phyloP scores from a whole-genome alignment of 1,140 invertebrate species.

The Marisa cornuarietis region DNA sequence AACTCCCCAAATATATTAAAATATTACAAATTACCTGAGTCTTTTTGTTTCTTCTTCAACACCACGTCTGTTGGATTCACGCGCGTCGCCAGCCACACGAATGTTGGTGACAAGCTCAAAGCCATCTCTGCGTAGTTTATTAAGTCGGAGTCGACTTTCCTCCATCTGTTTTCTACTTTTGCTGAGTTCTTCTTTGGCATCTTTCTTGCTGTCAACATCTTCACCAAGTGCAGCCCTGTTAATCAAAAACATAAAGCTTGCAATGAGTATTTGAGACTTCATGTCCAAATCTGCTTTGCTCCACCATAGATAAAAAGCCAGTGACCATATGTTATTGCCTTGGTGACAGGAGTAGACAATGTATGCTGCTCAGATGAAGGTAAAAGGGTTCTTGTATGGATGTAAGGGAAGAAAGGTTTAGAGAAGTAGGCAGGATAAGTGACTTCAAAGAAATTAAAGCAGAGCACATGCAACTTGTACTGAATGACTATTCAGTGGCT shows the following conservation, averaged over 20 bases:
- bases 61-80: slow-evolving; percentile 58
- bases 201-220: slow-evolving; percentile 57
- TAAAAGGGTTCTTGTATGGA: too few relatives aligned
- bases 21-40: slow-evolving; percentile 40
- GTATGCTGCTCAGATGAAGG: too few relatives aligned
- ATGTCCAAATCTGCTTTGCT: too few relatives aligned
- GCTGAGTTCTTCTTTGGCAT: slow-evolving; percentile 62
- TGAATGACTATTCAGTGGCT: too few relatives aligned
- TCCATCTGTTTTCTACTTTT: slow-evolving; percentile 65
- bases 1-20: background rate
- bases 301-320: background rate
- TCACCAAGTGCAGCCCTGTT: slow-evolving; percentile 59
- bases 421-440: too few relatives aligned
- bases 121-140: slow-evolving; percentile 63
- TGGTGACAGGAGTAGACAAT: too few relatives aligned
- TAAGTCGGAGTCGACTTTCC: slow-evolving; percentile 59
- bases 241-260: slow-evolving; percentile 10
- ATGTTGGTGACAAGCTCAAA: slow-evolving; percentile 65
- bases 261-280: background rate
- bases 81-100: slow-evolving; percentile 63
- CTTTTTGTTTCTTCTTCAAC: slow-evolving; percentile 63
- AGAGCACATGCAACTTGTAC: too few relatives aligned
- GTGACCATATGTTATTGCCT: too few relatives aligned
- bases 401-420: too few relatives aligned
- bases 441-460: too few relatives aligned